These are phyloP conservation scores for Paramisgurnus dabryanus DNA, from an alignment of 2,113 vertebrate genomes.

Conservation along the genomic window DNA sequence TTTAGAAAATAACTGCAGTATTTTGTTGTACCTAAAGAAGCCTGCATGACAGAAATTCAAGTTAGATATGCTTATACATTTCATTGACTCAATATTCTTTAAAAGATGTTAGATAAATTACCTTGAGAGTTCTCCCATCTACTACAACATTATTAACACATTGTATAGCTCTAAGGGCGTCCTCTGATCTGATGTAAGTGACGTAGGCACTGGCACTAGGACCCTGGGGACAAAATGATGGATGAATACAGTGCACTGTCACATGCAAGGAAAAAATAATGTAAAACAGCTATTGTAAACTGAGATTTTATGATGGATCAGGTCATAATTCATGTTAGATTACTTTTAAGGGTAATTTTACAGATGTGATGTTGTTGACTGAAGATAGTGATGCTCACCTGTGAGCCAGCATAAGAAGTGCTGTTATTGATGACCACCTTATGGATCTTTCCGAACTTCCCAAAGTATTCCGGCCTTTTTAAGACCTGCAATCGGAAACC, in stretches of 20 bases:
- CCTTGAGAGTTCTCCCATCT: conserved; percentile 92
- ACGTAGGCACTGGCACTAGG: conserved; percentile 91
- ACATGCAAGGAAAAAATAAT: neutral
- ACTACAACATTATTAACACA: conserved; percentile 91
- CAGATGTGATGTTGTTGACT: no score
- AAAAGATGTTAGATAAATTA: conserved; percentile 50
- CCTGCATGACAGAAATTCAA: conserved; percentile 64
- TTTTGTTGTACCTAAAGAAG: conserved; percentile 92
- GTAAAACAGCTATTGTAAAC: neutral
- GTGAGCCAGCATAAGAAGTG: conserved; percentile 92
- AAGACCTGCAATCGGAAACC: conserved; percentile 79
- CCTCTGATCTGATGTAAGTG: conserved; percentile 90
- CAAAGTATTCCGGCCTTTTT: conserved; percentile 92
- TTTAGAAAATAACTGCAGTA: conserved; percentile 94
- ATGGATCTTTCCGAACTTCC: conserved; percentile 93
- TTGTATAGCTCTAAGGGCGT: conserved; percentile 91
- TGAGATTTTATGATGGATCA: no score
- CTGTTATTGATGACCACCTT: conserved; percentile 96
- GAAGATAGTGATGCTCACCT: conserved; percentile 69
- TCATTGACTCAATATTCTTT: no score
- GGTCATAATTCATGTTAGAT: no score
- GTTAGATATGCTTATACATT: no score
- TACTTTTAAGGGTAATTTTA: no score
- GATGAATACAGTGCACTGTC: neutral
- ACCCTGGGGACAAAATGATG: conserved; percentile 72